Base-by-base conservation (phyloP, 2,888 invertebrate genomes). In the Melanophora roralis region DNA sequence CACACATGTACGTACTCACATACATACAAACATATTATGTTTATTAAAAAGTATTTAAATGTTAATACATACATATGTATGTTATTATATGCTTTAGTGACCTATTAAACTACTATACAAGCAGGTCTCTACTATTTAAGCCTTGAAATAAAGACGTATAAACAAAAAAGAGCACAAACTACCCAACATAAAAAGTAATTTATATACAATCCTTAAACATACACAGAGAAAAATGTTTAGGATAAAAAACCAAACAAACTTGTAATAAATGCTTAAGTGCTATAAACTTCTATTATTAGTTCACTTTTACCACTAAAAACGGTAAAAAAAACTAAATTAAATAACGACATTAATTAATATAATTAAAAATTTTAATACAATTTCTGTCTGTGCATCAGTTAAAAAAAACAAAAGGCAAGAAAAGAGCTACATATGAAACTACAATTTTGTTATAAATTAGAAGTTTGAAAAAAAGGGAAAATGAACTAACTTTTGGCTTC, bases 41-140 rank as follows among this genome's bases (percentile, higher is more conserved):
- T 12, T 55, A 43, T 59, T n/a, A 71, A 65, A 14, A 16, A 51
- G 27, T 40, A 53, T 7, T 32, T 57, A 71, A 6, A 6, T 43
- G 36, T 7, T 3, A 19, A 38, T 19, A n/a, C n/a, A n/a, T n/a
- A n/a, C n/a, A n/a, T n/a, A 32, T 40, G n/a, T 8, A 19, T 16
- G 9, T 21, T 47, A 36, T 36, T 32, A 73, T 67, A 32, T 74
- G 74, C 74, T 67, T 43, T 23, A 74, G 67, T 80, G 80, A 80
- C 80, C 80, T 80, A 80, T 80, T 80, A 80, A 80, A 76, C 74
- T 69, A 76, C 76, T 73, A 73, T 76, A 73, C 76, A 73, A 75
- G 65, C 76, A 80, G 76, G 80, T 80, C 67, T 73, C 67, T 67
- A 27, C 71, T 80, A 68, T 80, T 72, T 45, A 68, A 64, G 40